A percentile compares a stretch with the other conserved stretches of the same genome.
Evolutionary conservation across 2,113 vertebrate species (phyloP).

Genomic region (Malurus cyaneus): DNA sequence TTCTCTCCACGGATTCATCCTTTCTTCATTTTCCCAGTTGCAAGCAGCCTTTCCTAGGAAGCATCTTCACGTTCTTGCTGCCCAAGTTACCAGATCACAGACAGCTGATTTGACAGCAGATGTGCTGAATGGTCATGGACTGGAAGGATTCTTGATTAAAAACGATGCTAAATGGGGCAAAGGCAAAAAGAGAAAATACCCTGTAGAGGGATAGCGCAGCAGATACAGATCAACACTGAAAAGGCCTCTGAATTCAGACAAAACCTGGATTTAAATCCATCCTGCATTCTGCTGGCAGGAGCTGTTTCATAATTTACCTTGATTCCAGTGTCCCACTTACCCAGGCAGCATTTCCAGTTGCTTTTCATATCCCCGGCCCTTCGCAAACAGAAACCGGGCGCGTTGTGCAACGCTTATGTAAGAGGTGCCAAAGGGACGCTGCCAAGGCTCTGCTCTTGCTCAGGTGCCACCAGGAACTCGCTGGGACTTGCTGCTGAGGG

Average conservation of each 20-base stretch:
- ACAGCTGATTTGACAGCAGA: not conserved
- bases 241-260: not conserved
- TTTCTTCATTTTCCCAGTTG: not conserved
- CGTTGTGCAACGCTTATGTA: not conserved
- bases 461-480: not conserved
- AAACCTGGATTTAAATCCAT: not conserved
- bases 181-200: not conserved
- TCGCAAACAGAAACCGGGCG: not conserved
- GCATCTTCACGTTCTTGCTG: not conserved
- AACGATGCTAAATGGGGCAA: not conserved
- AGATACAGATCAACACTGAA: no score
- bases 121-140: fast-evolving
- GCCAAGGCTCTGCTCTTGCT: not conserved
- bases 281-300: not conserved
- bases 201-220: fast-evolving
- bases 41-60: not conserved
- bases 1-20: not conserved
- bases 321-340: conserved; percentile 27
- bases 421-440: not conserved
- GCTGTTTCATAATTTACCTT: conserved; percentile 52
- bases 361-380: conserved; percentile 3
- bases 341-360: not conserved
- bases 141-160: not conserved
- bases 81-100: not conserved
- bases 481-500: not conserved